Evolutionary conservation across 2,888 invertebrate genomes (phyloP), one percentile per base, ranked within the genome.

Genomic region (Caenorhabditis drosophilae): DNA sequence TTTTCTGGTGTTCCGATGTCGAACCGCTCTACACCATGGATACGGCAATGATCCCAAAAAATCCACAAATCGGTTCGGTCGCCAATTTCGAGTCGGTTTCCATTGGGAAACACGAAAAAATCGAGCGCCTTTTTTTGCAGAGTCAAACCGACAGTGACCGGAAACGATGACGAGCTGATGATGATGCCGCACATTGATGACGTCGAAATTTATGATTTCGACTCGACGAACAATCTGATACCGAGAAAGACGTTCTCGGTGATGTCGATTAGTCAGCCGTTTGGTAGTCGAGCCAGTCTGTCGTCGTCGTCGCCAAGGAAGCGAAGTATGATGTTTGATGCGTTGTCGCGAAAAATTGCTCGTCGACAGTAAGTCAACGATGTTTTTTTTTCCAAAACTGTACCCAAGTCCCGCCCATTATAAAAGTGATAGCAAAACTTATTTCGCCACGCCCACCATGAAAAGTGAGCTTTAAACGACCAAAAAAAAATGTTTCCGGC

Each of bases 61-160:
- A 70, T 54, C 75, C 75, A 2, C 75, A 75, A 50, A 44, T 76
- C 18, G 76, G 76, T 55, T 72, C 72, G 2, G 73, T 66, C 9
- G 64, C 72, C 11, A 62, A 71, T 35, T 68, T 64, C 42, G 73
- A 73, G 73, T 75, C 12, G 56, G 67, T 54, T 50, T n/a, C 7
- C 18, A 20, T 7, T 12, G 27, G 16, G 2, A 40, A 34, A 4
- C 25, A 22, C 18, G 26, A 26, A 22, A 9, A 1, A 27, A n/a
- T 20, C n/a, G n/a, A n/a, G n/a, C n/a, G n/a, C 18, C 16, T 38
- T 11, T 4, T 25, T 16, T 55, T 54, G 20, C 52, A 66, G 59
- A 16, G 48, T 55, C 23, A 60, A 59, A 56, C 27, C 16, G 16
- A 15, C 46, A n/a, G n/a, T n/a, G n/a, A n/a, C n/a, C n/a, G n/a